A percentile compares a stretch with the other conserved stretches of the same genome.
phyloP scores from a whole-genome alignment of 2,888 invertebrate species.

The Lordiphosa fenestrarum region DNA sequence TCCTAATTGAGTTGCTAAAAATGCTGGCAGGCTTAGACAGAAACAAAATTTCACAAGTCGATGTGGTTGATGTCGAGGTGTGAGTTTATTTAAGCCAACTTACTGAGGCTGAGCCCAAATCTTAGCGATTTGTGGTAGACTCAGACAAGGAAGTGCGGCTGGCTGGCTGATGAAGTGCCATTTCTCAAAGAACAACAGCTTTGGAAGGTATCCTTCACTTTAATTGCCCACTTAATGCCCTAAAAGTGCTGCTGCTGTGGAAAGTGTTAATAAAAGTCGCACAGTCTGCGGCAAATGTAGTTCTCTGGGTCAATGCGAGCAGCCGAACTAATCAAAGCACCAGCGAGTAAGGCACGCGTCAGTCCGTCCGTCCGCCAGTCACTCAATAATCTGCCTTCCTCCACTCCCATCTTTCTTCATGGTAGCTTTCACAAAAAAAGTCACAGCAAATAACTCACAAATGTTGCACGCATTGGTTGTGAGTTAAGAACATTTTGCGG shows the following conservation, averaged over 20 bases:
- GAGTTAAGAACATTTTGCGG: slow-evolving; percentile 29
- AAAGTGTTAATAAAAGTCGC: slow-evolving; percentile 36
- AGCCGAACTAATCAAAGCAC: slow-evolving; percentile 65
- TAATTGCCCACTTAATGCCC: slow-evolving; percentile 61
- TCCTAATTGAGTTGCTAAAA: slow-evolving; percentile 68
- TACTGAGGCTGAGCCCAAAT: slow-evolving; percentile 39
- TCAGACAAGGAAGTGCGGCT: slow-evolving; percentile 17
- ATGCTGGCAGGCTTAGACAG: slow-evolving; percentile 39
- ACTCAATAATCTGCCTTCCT: slow-evolving; percentile 8
- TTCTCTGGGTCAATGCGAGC: slow-evolving; percentile 70
- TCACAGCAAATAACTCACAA: slow-evolving; percentile 20
- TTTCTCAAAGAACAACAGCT: slow-evolving; percentile 54
- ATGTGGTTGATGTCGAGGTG: slow-evolving; percentile 43
- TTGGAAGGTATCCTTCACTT: slow-evolving; percentile 37
- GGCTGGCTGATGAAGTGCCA: slow-evolving; percentile 52
- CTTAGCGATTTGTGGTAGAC: slow-evolving; percentile 57
- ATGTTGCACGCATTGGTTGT: slow-evolving; percentile 40
- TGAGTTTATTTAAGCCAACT: slow-evolving; percentile 64
- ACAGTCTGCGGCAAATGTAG: slow-evolving; percentile 50
- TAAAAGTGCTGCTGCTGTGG: slow-evolving; percentile 23
- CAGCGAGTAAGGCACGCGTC: slow-evolving; percentile 30
- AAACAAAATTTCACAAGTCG: slow-evolving; percentile 49
- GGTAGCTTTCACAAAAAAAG: slow-evolving; percentile 55
- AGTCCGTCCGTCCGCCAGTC: neutral
- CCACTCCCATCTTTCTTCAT: slow-evolving; percentile 10